phyloP scores from a whole-genome alignment of 2,797 vertebrate species.

The Chelidonichthys spinosus region DNA sequence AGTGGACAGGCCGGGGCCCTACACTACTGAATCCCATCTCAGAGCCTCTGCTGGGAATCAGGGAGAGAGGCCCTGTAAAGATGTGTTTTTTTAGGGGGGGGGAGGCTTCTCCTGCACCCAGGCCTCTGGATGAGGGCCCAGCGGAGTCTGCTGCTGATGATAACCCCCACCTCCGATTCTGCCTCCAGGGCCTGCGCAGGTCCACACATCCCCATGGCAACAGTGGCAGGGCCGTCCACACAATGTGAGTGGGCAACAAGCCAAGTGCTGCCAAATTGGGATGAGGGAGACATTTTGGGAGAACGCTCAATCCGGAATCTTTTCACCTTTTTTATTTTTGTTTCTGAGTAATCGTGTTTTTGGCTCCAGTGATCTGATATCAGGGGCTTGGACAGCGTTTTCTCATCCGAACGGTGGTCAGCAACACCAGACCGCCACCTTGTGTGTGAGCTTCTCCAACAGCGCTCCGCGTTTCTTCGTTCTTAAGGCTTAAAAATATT shows the following conservation, averaged over 20 bases:
- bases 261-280: slow-evolving; percentile 85
- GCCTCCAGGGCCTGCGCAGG: slow-evolving; percentile 82
- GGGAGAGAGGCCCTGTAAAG: slow-evolving; percentile 47
- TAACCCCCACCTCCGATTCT: slow-evolving; percentile 82
- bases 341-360: slow-evolving; percentile 69
- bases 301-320: slow-evolving; percentile 69
- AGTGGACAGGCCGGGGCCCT: slow-evolving; percentile 82
- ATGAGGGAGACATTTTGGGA: slow-evolving; percentile 80
- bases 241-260: slow-evolving; percentile 85
- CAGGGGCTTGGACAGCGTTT: slow-evolving; percentile 53
- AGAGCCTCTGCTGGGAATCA: slow-evolving; percentile 54
- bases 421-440: slow-evolving; percentile 36
- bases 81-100: slow-evolving; percentile 1
- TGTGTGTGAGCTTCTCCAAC: slow-evolving; percentile 13
- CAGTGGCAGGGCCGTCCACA: slow-evolving; percentile 85
- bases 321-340: slow-evolving; percentile 78
- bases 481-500: slow-evolving; percentile 20
- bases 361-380: slow-evolving; percentile 69
- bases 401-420: slow-evolving; percentile 50
- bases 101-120: slow-evolving; percentile 61
- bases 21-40: slow-evolving; percentile 54
- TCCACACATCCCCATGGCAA: slow-evolving; percentile 88
- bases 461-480: slow-evolving; percentile 15
- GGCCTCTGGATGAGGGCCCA: slow-evolving; percentile 77
- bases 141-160: slow-evolving; percentile 79